Evolutionary conservation across 1,140 invertebrate genomes (phyloP).

Genomic region (Plutomurus gul): DNA sequence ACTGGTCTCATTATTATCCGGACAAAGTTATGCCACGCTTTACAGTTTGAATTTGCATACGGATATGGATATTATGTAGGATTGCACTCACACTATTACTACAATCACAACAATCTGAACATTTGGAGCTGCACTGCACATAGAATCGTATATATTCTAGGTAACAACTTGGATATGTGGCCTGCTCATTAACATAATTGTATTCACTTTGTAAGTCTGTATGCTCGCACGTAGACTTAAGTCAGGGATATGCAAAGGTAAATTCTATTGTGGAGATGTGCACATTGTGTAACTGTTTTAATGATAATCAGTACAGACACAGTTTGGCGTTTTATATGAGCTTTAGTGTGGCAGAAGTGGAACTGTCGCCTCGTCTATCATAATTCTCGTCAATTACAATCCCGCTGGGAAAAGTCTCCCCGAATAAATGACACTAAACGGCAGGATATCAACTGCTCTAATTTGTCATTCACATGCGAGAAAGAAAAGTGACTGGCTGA

Average conservation of each 20-base stretch:
- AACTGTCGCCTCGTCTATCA: constrained; percentile 15
- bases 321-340: background rate
- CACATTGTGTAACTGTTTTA: background rate
- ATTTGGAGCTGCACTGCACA: too few relatives aligned
- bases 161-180: background rate
- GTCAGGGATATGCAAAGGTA: background rate
- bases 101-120: too few relatives aligned
- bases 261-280: background rate
- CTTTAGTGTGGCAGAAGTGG: background rate
- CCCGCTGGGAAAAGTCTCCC: background rate
- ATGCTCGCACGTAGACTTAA: background rate
- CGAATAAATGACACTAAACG: constrained; percentile 13
- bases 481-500: too few relatives aligned
- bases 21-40: background rate
- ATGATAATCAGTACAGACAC: background rate
- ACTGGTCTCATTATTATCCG: too few relatives aligned
- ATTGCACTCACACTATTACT: too few relatives aligned
- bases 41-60: background rate
- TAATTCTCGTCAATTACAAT: constrained; percentile 18
- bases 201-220: background rate
- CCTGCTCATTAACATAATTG: background rate
- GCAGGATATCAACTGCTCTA: background rate
- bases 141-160: too few relatives aligned
- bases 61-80: background rate
- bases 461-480: constrained; percentile 24